These are phyloP conservation scores for Prionailurus bengalensis DNA, from an alignment of 2,113 vertebrate species.

Conservation along the genomic window DNA sequence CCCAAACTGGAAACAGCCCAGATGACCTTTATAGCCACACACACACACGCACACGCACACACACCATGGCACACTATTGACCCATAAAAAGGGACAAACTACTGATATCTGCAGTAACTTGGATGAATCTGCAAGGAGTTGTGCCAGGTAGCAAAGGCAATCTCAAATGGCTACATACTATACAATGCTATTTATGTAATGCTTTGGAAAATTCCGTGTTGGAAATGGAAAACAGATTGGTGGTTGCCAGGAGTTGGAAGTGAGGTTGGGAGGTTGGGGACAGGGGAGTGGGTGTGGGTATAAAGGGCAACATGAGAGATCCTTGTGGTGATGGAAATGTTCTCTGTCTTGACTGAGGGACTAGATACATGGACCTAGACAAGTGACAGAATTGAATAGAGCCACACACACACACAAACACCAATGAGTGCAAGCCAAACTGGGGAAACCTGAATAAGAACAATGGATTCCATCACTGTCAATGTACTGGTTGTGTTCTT, in stretches of 20 bases:
- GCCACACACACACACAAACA: not conserved
- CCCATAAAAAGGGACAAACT: not conserved
- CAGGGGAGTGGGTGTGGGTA: no score
- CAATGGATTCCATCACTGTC: not conserved
- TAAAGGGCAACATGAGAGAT: not conserved
- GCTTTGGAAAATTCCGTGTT: not conserved
- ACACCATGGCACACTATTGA: not conserved
- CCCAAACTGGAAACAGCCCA: not conserved
- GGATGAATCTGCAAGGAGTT: constrained; percentile 15
- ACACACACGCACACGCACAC: not conserved
- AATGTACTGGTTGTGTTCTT: not conserved
- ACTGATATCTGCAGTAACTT: not conserved
- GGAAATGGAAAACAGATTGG: not conserved
- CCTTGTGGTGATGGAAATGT: not conserved
- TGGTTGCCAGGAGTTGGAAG: not conserved
- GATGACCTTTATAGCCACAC: not conserved
- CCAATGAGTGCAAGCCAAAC: not conserved
- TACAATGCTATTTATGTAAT: not conserved
- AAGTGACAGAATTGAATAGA: not conserved
- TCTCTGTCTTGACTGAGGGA: not conserved
- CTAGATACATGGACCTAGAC: not conserved
- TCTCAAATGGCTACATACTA: not conserved
- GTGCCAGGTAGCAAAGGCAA: not conserved
- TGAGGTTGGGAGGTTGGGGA: not conserved
- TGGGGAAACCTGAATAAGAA: not conserved